phyloP scores from a whole-genome alignment of 2,888 invertebrate genomes.

The Buathra laborator region DNA sequence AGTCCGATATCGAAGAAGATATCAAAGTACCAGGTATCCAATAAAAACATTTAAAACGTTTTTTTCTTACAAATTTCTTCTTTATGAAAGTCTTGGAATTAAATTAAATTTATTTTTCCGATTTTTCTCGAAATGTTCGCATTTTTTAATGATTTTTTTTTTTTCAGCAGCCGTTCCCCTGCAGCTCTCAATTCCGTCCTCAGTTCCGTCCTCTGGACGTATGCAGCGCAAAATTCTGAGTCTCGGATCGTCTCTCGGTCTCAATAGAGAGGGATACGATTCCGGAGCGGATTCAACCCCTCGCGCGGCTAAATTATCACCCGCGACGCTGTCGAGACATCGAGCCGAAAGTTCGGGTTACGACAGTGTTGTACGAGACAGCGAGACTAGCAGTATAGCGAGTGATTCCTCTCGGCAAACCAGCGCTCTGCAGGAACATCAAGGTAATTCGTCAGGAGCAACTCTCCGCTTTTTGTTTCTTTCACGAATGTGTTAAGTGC shows the following conservation, averaged over 20 bases:
- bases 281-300: constrained; percentile 95
- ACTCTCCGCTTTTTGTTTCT: not conserved
- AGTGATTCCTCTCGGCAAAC: constrained; percentile 88
- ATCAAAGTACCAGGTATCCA: constrained; percentile 78
- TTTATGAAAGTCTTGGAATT: too few relatives aligned
- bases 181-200: constrained; percentile 85
- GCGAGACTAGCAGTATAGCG: constrained; percentile 94
- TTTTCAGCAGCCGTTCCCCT: constrained; percentile 78
- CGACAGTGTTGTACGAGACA: constrained; percentile 95
- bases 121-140: not conserved
- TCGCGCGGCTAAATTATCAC: constrained; percentile 92
- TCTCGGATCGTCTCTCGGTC: constrained; percentile 89
- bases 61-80: too few relatives aligned
- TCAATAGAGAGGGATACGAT: constrained; percentile 92
- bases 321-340: constrained; percentile 90
- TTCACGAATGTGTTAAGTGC: not conserved
- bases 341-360: constrained; percentile 95
- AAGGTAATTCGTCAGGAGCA: constrained; percentile 75
- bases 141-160: constrained; percentile 21
- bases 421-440: constrained; percentile 84
- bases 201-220: constrained; percentile 88
- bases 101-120: too few relatives aligned
- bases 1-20: constrained; percentile 84
- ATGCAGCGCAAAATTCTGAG: constrained; percentile 88
- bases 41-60: not conserved